A percentile compares a stretch with the other conserved stretches of the same genome.
Evolutionary conservation across 2,888 invertebrate genomes (phyloP).

Genomic region (Diachrysia chrysitis): DNA sequence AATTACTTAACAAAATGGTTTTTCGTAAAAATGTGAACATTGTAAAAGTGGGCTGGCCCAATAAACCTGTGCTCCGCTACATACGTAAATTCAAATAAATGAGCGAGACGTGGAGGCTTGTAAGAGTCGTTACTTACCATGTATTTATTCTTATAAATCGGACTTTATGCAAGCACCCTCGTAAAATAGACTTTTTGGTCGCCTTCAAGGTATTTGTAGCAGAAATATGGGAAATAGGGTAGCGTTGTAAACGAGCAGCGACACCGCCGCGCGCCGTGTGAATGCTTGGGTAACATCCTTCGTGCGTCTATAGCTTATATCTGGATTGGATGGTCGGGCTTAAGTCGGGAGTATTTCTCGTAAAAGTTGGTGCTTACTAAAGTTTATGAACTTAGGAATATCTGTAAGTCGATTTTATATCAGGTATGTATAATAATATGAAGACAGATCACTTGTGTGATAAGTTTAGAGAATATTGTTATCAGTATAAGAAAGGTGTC

Average conservation of each 20-base stretch:
- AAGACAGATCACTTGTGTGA: too few species aligned
- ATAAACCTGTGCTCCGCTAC: slow-evolving; percentile 57
- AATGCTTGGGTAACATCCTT: slow-evolving; percentile 38
- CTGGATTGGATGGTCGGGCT: slow-evolving; percentile 25
- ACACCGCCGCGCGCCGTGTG: slow-evolving; percentile 22
- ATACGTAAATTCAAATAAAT: slow-evolving; percentile 66
- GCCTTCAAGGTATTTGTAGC: slow-evolving; percentile 60
- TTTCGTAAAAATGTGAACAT: slow-evolving; percentile 43
- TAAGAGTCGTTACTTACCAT: slow-evolving; percentile 65
- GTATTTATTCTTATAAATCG: slow-evolving; percentile 78
- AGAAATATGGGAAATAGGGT: slow-evolving; percentile 60
- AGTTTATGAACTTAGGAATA: slow-evolving; percentile 20
- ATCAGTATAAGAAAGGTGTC: too few species aligned
- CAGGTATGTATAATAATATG: too few species aligned
- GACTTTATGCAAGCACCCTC: slow-evolving; percentile 71
- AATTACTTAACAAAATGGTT: slow-evolving; percentile 48
- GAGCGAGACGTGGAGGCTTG: slow-evolving; percentile 58
- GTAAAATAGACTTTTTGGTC: slow-evolving; percentile 72
- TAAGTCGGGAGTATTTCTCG: slow-evolving; percentile 12
- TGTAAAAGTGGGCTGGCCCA: slow-evolving; percentile 31
- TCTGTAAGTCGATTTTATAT: slow-evolving; percentile 8
- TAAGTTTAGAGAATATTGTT: too few species aligned
- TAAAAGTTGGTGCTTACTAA: slow-evolving; percentile 20
- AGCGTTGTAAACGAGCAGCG: slow-evolving; percentile 46
- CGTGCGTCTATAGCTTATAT: slow-evolving; percentile 17